A percentile compares a stretch with the other conserved stretches of the same genome.
Conservation (phyloP, 2,888 invertebrate species). For the Alloscopus bannaensis region DNA sequence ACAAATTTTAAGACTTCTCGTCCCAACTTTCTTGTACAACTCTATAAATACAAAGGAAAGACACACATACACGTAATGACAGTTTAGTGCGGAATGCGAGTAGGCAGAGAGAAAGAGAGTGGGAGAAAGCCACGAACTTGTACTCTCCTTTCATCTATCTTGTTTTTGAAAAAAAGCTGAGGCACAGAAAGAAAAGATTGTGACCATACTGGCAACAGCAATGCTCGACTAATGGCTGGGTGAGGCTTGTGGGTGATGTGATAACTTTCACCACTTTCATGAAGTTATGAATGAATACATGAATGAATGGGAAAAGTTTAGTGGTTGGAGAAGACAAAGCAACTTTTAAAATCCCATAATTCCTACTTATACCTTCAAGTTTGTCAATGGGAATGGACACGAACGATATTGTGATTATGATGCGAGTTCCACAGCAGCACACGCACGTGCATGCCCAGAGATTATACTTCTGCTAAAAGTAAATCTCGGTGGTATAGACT, state of each 20-base stretch:
- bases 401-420: slow-evolving; percentile 31
- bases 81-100: not conserved
- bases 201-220: no score
- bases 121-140: not conserved
- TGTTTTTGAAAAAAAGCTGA: no score
- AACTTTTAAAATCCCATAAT: slow-evolving; percentile 51
- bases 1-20: slow-evolving; percentile 35
- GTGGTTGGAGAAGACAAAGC: slow-evolving; percentile 14
- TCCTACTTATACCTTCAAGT: slow-evolving; percentile 36
- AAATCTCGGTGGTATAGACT: no score
- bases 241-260: no score
- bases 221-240: no score
- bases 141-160: not conserved
- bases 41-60: slow-evolving; percentile 29
- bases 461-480: no score
- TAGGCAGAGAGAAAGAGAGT: slow-evolving; percentile 3
- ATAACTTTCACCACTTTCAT: slow-evolving; percentile 51
- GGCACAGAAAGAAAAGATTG: no score
- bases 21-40: slow-evolving; percentile 14
- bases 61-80: slow-evolving; percentile 13
- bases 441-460: no score
- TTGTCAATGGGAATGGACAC: slow-evolving; percentile 41
- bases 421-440: no score
- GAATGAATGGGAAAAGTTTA: slow-evolving; percentile 48
- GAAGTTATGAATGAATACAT: slow-evolving; percentile 57